phyloP scores from a whole-genome alignment of 2,113 vertebrate species.

The Dendropsophus ebraccatus region DNA sequence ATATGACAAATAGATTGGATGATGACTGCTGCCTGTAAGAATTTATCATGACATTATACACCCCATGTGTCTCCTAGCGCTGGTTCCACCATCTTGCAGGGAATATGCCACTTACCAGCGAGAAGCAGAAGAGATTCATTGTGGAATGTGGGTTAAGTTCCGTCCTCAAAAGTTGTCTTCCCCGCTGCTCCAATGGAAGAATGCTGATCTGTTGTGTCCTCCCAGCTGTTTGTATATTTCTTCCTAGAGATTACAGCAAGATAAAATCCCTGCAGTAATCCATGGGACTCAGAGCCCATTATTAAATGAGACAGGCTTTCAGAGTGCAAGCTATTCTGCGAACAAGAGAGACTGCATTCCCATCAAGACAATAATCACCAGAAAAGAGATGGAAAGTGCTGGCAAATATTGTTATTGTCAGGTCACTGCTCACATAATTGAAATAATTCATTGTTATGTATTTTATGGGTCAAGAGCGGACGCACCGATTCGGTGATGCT shows the following conservation, averaged over 20 bases:
- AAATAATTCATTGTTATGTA: neutral
- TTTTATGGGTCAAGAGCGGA: neutral
- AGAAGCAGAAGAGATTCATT: slow-evolving; percentile 97
- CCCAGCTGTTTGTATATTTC: slow-evolving; percentile 76
- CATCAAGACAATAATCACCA: neutral
- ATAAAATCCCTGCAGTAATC: slow-evolving; percentile 91
- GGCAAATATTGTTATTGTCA: neutral
- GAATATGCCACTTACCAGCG: slow-evolving; percentile 81
- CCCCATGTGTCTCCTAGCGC: neutral
- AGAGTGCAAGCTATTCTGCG: slow-evolving; percentile 69
- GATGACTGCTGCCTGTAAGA: neutral
- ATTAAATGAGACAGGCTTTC: slow-evolving; percentile 77
- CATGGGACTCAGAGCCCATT: slow-evolving; percentile 84
- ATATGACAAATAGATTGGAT: neutral
- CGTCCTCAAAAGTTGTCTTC: slow-evolving; percentile 62
- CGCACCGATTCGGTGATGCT: no score
- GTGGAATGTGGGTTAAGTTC: slow-evolving; percentile 59
- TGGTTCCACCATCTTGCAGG: no score
- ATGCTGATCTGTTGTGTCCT: slow-evolving; percentile 66
- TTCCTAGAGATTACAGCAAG: slow-evolving; percentile 79
- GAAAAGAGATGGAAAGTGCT: neutral
- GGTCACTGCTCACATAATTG: neutral
- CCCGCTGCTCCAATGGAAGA: slow-evolving; percentile 51
- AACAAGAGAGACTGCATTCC: slow-evolving; percentile 64
- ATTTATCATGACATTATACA: neutral